A percentile compares a stretch with the other conserved stretches of the same genome.
These are phyloP conservation scores for Steromphala cineraria DNA, from an alignment of 2,888 invertebrate genomes.

Conservation along the genomic window DNA sequence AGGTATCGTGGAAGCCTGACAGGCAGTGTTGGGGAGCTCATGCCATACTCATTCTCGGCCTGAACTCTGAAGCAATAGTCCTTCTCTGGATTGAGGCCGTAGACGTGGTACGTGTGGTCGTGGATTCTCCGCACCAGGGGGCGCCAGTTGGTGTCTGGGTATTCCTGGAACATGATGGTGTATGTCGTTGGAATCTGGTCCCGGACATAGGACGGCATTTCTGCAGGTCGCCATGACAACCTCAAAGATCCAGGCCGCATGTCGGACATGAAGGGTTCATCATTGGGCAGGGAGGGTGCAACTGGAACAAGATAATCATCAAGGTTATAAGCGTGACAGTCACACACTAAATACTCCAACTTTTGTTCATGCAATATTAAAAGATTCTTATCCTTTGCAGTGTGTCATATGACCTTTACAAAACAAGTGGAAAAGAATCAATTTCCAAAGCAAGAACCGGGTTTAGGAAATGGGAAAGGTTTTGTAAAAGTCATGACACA, in stretches of 20 bases:
- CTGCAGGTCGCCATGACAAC: conserved; percentile 66
- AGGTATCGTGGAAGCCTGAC: conserved; percentile 53
- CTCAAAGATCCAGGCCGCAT: conserved; percentile 56
- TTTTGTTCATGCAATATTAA: too few species aligned
- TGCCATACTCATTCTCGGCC: conserved; percentile 96
- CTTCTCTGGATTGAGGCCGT: conserved; percentile 79
- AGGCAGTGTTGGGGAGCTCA: conserved; percentile 93
- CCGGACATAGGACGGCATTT: conserved; percentile 52
- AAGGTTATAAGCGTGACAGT: too few species aligned
- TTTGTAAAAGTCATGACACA: too few species aligned
- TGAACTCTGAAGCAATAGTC: conserved; percentile 96
- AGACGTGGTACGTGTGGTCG: conserved; percentile 60
- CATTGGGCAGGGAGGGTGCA: conserved; percentile 55
- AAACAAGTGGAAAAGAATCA: too few species aligned
- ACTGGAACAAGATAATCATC: conserved; percentile 43
- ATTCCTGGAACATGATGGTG: conserved; percentile 59
- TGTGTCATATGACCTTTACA: too few species aligned
- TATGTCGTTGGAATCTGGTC: conserved; percentile 59
- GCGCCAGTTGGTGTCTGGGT: conserved; percentile 58
- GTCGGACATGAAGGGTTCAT: conserved; percentile 63
- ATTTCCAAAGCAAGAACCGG: too few species aligned
- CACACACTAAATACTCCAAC: too few species aligned
- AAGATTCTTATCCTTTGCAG: too few species aligned
- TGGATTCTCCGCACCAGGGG: conserved; percentile 60
- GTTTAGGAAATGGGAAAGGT: too few species aligned